A percentile compares a stretch with the other conserved stretches of the same genome.
phyloP scores from a whole-genome alignment of 2,888 invertebrate genomes.

The Oxyteleia sp. region DNA sequence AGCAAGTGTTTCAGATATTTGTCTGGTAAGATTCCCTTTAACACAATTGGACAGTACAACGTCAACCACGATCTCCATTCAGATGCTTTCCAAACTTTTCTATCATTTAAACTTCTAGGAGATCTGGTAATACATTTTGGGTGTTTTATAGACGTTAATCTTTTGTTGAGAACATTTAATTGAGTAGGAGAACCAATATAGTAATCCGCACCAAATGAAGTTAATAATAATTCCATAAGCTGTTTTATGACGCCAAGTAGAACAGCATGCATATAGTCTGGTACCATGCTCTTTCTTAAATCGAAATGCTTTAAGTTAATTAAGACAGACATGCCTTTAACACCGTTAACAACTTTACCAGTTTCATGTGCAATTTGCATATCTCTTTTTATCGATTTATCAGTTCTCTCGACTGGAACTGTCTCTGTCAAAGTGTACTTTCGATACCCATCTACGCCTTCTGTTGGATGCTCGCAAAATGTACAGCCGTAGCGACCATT shows the following conservation, averaged over 20 bases:
- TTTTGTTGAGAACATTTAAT: neutral
- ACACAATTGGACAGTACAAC: neutral
- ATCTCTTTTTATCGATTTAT: neutral
- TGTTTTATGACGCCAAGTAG: neutral
- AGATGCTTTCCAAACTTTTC: neutral
- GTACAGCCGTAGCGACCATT: conserved; percentile 68
- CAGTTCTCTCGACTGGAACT: conserved; percentile 17
- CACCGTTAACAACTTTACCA: too few relatives aligned
- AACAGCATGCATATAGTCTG: neutral
- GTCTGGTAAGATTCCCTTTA: neutral
- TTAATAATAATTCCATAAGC: neutral
- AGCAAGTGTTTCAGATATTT: neutral
- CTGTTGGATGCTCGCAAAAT: conserved; percentile 54
- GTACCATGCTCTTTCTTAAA: too few relatives aligned
- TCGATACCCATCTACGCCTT: neutral
- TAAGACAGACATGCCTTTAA: too few relatives aligned
- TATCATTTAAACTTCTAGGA: neutral
- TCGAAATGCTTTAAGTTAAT: too few relatives aligned
- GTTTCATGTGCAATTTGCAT: too few relatives aligned
- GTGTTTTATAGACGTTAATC: neutral
- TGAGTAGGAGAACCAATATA: neutral
- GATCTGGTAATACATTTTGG: conserved; percentile 3
- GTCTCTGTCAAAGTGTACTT: conserved; percentile 39
- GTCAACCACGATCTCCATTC: conserved; percentile 3
- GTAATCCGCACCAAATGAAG: neutral